Evolutionary conservation across 2,797 vertebrate species (phyloP).

Genomic region (Catostomus latipinnis): DNA sequence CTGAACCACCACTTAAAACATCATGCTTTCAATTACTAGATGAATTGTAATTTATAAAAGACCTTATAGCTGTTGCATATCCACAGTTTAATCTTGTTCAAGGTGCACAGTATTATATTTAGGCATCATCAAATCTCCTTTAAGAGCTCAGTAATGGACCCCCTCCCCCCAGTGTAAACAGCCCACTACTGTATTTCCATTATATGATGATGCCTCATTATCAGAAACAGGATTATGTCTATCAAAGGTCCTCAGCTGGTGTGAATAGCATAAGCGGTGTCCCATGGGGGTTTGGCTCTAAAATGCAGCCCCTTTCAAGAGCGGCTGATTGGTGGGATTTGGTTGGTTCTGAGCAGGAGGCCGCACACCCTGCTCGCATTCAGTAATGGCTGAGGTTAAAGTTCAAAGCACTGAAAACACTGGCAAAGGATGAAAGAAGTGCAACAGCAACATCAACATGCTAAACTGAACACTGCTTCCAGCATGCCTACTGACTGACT

Average conservation of each 20-base stretch:
- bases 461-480: neutral
- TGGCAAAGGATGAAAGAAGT: constrained; percentile 1
- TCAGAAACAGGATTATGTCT: neutral
- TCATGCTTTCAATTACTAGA: neutral
- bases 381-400: constrained; percentile 42
- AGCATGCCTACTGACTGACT: neutral
- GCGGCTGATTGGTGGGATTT: constrained; percentile 36
- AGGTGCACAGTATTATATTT: neutral
- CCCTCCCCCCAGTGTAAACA: neutral
- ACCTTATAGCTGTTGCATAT: too few species aligned
- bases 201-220: neutral
- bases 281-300: constrained; percentile 34
- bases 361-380: constrained; percentile 34
- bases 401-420: constrained; percentile 15
- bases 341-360: constrained; percentile 7
- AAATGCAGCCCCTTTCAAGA: neutral
- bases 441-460: constrained; percentile 1
- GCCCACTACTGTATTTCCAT: neutral
- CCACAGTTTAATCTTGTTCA: neutral
- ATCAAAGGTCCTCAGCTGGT: constrained; percentile 40
- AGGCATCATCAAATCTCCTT: neutral
- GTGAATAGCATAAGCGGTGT: constrained; percentile 28
- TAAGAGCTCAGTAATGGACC: neutral
- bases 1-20: neutral
- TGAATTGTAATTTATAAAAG: neutral